Evolutionary conservation across 2,797 vertebrate species (phyloP), one percentile per base, ranked within the genome.

Genomic region (Scolopax bukidnonensis): DNA sequence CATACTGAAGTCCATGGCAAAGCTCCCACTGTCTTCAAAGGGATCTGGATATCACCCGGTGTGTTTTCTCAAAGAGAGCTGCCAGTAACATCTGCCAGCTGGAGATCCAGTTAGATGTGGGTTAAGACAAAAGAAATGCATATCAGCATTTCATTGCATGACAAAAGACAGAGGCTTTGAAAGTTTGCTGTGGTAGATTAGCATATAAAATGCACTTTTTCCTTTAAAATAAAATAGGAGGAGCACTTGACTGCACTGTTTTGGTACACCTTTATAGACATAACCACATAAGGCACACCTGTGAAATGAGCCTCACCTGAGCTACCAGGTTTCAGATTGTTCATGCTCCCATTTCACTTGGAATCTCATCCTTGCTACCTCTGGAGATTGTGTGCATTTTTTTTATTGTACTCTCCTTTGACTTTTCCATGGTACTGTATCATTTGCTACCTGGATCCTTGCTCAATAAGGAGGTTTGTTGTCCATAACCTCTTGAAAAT

Each of bases 61-160:
- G 48, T 85, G 32, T 96, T 96, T 96, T 94, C 91, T 93, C 86
- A 80, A 65, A 91, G 87, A 91, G 73, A 80, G 64, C 71, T 95
- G 95, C 96, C 96, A 96, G 68, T 87, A 95, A 93, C 61, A 87
- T 95, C 90, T 96, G 95, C 95, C 93, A 96, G 95, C 95, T 96
- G 96, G 92, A 95, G 87, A 93, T 85, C 84, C 87, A 93, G 75
- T 75, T 77, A 83, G 89, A 93, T 87, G 50, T 80, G 87, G 68
- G 84, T 68, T 96, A 89, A 96, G 87, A 96, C 92, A 97, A 96
- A 96, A 96, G 93, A 95, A 96, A 89, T 84, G 89, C 94, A 57
- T 77, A 77, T 91, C 95, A 96, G 93, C 75, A 40, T 85, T 96
- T 95, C 81, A 67, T 80, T 71, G 73, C 79, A 54, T 51, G 82